Base-by-base conservation (phyloP, 2,888 invertebrate genomes). In the Parapristionchus giblindavisi region DNA sequence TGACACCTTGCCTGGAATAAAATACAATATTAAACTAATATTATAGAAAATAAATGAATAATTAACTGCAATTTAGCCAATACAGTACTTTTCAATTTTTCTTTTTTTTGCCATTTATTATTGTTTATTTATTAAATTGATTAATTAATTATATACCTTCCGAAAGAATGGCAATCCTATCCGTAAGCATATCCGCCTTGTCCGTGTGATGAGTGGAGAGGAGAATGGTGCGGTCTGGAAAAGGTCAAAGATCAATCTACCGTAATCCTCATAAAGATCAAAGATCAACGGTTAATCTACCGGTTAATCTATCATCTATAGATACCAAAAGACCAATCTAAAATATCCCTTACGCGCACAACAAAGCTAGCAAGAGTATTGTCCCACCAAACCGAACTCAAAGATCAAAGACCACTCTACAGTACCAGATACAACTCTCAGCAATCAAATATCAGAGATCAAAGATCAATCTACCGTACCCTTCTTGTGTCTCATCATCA, bases 401-500 rank as follows among this genome's bases (percentile, higher is more conserved):
- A 32, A 56, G 21, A 54, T 21, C 8, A 54, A 17, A 14, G 54
- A n/a, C n/a, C 11, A 32, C 29, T 58, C 58, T 11, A 58, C 29
- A 54, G 24, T 8, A 3, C 29, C 54, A n/a, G 4, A 24, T 29
- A 2, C 54, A 17, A 54, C 54, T 54, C 1, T 24, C 1, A 54
- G 29, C 1, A 8, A 14, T 14, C 4, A 21, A 21, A 34, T 6
- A 3, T 1, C 32, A 58, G 2, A 60, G 36, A 60, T 60, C 60
- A 60, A 60, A 60, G 60, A 60, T 60, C 32, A 36, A 17, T 5
- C 27, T 32, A 29, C 8, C 65, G 56, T n/a, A 81, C 84, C 92
- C 90, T 89, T 90, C 85, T 92, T 92, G 85, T 93, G 91, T 80
- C 92, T 92, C 78, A 92, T 90, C 77, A 93, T 91, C 86, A 93